Percentiles rank a stretch among this genome's conserved stretches.
phyloP scores from a whole-genome alignment of 2,888 invertebrate genomes.

The Pristionchus mayeri region DNA sequence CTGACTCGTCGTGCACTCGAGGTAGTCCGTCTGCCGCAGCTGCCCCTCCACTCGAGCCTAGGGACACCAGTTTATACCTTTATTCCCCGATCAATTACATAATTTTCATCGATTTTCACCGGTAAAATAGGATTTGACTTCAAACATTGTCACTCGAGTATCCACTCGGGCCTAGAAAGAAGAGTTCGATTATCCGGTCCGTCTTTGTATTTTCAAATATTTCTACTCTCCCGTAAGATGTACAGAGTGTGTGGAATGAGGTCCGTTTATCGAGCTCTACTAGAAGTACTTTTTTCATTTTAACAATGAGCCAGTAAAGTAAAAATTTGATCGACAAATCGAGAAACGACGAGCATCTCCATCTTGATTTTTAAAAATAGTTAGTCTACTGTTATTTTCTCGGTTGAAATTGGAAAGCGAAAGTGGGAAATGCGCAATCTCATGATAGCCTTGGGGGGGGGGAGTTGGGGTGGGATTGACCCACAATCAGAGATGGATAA shows the following conservation, averaged over 20 bases:
- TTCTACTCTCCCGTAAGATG: no score
- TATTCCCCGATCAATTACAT: no score
- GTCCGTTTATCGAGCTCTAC: not conserved
- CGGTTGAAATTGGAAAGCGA: not conserved
- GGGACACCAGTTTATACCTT: not conserved
- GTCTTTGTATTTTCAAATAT: not conserved
- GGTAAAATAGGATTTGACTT: no score
- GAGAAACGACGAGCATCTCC: no score
- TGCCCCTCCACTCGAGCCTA: constrained; percentile 39
- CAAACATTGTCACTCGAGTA: no score
- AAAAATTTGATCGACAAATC: no score
- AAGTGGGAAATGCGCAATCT: constrained; percentile 19
- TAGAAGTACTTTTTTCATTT: not conserved
- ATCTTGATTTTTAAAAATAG: no score
- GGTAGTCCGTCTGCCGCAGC: constrained; percentile 45
- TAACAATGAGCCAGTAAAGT: not conserved
- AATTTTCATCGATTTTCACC: no score
- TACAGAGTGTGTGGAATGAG: no score
- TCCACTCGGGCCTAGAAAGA: not conserved
- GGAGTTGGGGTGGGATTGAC: constrained; percentile 27
- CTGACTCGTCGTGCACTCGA: constrained; percentile 40
- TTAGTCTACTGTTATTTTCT: no score
- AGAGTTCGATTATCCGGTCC: not conserved
- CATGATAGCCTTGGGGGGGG: constrained; percentile 21
- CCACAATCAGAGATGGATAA: not conserved